Evolutionary conservation across 2,888 invertebrate genomes (phyloP), one percentile per base, ranked within the genome.

Genomic region (Eretmocerus hayati): DNA sequence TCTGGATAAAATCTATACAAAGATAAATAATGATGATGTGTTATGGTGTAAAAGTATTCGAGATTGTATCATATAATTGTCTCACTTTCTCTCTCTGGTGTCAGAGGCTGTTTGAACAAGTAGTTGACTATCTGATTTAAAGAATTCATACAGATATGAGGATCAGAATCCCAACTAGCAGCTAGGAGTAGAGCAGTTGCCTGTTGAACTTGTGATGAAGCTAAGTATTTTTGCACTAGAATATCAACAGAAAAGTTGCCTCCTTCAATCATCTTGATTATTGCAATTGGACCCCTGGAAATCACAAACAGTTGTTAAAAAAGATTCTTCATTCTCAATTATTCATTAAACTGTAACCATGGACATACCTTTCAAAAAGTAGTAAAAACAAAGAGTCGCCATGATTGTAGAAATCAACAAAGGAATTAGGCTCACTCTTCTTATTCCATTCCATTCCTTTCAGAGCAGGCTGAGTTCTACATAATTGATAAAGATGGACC

Each of bases 161-260:
- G 85, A 61, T 87, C 84, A 2, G 74, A 75, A 58, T 85, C 85
- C 90, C 90, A 90, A 69, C 89, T 87, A 71, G 90, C 77, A 2
- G 81, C 77, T 1, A 77, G 65, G 1, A 81, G 69, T 26, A 88
- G 67, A 57, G 81, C 80, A 11, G 87, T 80, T 4, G 87, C 86
- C 59, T 81, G 80, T 58, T 86, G 84, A 11, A 82, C 71, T 61
- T 83, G 81, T 57, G 77, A 76, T 43, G 77, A 69, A 40, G 76
- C 76, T 51, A 87, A 70, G 68, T 87, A 87, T 60, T 80, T 79
- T 56, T 77, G 77, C 31, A 83, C 74, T 40, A 85, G 67, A 30
- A 77, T 75, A 56, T 81, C 77, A 2, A 79, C 75, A 2, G 81
- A 77, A n/a, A 82, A 70, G 52, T 70, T 74, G 58, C 74, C 67